Evolutionary conservation across 2,888 invertebrate species (phyloP).

Genomic region (Brassicogethes aeneus): DNA sequence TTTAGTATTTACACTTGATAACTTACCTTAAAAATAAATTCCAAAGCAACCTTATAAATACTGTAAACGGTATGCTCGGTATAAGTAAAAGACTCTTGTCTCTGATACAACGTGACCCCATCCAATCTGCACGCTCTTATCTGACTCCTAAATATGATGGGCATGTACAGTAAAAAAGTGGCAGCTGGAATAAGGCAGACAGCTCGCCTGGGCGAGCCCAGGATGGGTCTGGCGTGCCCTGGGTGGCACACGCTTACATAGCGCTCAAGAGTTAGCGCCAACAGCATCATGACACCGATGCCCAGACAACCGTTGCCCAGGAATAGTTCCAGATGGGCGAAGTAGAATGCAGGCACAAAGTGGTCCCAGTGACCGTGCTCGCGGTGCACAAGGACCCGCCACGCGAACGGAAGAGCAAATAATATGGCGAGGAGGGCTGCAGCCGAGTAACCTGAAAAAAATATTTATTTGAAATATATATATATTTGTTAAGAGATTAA

Average conservation of each 20-base stretch:
- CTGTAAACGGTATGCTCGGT: constrained; percentile 34
- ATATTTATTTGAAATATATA: too few species aligned
- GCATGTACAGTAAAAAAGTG: constrained; percentile 59
- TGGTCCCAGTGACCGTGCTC: constrained; percentile 57
- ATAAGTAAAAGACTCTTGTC: constrained; percentile 32
- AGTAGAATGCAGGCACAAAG: constrained; percentile 57
- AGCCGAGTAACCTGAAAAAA: constrained; percentile 61
- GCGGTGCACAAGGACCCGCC: constrained; percentile 55
- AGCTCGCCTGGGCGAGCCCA: constrained; percentile 52
- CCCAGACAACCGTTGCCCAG: constrained; percentile 64
- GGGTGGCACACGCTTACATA: constrained; percentile 70
- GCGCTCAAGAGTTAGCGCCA: constrained; percentile 64
- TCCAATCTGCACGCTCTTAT: constrained; percentile 40
- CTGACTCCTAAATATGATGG: constrained; percentile 56
- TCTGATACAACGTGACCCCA: constrained; percentile 49
- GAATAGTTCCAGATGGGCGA: constrained; percentile 60
- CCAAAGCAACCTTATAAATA: constrained; percentile 54
- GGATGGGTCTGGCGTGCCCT: constrained; percentile 53
- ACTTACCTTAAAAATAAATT: constrained; percentile 51
- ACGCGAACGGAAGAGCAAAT: constrained; percentile 60
- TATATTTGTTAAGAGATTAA: too few species aligned
- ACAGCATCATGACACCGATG: constrained; percentile 67
- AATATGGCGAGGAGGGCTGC: constrained; percentile 65
- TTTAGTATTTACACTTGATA: too few species aligned
- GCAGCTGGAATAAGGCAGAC: constrained; percentile 55